Evolutionary conservation across 2,797 vertebrate genomes (phyloP).

Genomic region (Sebastes cheni): DNA sequence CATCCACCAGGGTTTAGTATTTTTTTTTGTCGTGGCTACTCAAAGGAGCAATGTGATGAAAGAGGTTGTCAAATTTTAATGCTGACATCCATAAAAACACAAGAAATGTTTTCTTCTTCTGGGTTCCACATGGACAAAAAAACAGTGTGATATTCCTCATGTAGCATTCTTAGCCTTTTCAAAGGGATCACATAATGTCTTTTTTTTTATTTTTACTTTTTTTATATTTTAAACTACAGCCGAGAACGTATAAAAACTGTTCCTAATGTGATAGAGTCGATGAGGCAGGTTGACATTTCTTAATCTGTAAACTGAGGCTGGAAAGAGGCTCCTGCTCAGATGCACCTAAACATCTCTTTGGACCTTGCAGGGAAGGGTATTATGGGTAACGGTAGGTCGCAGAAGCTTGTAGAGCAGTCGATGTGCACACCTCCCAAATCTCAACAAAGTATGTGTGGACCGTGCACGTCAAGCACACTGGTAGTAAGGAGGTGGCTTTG

Average conservation of each 20-base stretch:
- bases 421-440: neutral
- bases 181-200: neutral
- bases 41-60: conserved; percentile 26
- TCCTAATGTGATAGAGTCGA: neutral
- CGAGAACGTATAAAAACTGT: neutral
- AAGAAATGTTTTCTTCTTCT: neutral
- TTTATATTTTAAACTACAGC: neutral
- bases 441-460: neutral
- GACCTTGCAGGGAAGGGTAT: neutral
- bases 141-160: neutral
- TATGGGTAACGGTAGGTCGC: neutral
- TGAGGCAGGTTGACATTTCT: neutral
- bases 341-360: neutral
- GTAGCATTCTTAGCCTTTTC: neutral
- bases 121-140: neutral
- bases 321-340: neutral
- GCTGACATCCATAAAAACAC: conserved; percentile 10
- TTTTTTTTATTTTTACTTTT: neutral
- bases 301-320: neutral
- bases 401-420: neutral
- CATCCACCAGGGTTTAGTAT: neutral
- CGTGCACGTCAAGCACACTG: neutral
- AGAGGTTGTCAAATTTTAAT: conserved; percentile 18
- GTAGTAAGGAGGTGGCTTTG: neutral
- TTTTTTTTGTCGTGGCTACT: neutral